Evolutionary conservation across 37 sponge, comb jelly and placozoan genomes (phyloP).

Genomic region (Aplysina aerophoba): DNA sequence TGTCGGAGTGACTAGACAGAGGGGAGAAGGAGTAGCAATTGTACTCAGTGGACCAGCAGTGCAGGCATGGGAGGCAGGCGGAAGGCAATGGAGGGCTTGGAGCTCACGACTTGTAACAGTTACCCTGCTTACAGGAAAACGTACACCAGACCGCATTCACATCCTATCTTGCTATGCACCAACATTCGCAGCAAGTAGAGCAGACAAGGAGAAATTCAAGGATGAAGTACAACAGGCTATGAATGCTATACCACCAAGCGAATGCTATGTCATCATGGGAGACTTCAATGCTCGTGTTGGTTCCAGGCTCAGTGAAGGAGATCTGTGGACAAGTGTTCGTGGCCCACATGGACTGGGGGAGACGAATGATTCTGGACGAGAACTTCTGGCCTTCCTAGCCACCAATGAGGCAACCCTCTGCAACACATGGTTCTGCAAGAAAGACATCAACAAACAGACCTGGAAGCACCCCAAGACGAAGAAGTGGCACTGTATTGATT

Average conservation of each 20-base stretch:
- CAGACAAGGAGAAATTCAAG: conserved; percentile 15
- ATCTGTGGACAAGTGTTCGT: conserved; percentile 18
- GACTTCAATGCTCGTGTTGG: conserved; percentile 33
- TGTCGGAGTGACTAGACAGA: conserved; percentile 17
- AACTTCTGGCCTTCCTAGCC: conserved; percentile 21
- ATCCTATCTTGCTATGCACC: conserved; percentile 31
- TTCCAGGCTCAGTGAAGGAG: neutral
- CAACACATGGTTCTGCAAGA: conserved; percentile 42
- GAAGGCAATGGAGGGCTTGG: conserved; percentile 53
- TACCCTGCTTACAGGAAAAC: neutral
- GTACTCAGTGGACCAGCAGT: conserved; percentile 27
- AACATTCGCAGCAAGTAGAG: conserved; percentile 25
- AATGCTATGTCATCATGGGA: conserved; percentile 22
- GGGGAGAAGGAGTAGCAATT: conserved; percentile 59
- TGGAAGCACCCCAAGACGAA: too few relatives aligned
- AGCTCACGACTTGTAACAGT: conserved; percentile 27
- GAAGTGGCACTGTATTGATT: conserved; percentile 35
- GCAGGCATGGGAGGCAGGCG: conserved; percentile 39
- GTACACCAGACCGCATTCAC: neutral
- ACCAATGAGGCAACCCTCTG: conserved; percentile 14
- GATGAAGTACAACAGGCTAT: conserved; percentile 23
- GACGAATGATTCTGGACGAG: conserved; percentile 14
- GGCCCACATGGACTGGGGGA: conserved; percentile 21
- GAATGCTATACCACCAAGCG: neutral
- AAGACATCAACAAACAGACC: conserved; percentile 46